A percentile compares a stretch with the other conserved stretches of the same genome.
Evolutionary conservation across 1,140 invertebrate genomes (phyloP).

Genomic region (Bombus waltoni): DNA sequence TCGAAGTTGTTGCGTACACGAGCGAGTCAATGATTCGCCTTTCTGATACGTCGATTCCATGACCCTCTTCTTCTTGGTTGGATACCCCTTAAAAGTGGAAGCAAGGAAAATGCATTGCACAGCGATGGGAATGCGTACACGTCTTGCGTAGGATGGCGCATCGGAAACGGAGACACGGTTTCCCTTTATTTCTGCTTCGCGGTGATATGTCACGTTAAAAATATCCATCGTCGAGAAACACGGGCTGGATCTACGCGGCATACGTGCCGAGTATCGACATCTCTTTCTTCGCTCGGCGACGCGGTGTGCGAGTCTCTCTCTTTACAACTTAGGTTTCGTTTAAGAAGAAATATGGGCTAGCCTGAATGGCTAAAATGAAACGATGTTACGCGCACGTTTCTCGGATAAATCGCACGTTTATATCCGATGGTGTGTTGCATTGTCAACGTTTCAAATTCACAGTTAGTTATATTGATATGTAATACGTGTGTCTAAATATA

Average conservation of each 20-base stretch:
- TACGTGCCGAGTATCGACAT: conserved; percentile 1
- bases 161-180: conserved; percentile 10
- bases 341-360: not conserved
- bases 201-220: conserved; percentile 27
- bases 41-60: not conserved
- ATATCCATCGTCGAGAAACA: not conserved
- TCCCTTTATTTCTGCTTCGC: conserved; percentile 21
- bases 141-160: not conserved
- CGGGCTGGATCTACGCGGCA: not conserved
- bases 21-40: not conserved
- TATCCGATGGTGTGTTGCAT: not conserved
- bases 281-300: not conserved
- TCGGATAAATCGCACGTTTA: not conserved
- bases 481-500: too few species aligned
- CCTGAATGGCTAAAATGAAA: too few species aligned
- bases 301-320: not conserved
- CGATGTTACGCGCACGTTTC: not conserved
- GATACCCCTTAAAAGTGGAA: conserved; percentile 1
- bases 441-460: too few species aligned
- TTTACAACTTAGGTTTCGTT: too few species aligned
- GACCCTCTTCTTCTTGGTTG: too few species aligned
- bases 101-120: conserved; percentile 33
- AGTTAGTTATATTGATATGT: too few species aligned
- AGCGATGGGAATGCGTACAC: not conserved
- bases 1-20: not conserved